Evolutionary conservation across 53 echinoderm and acorn worm genomes (phyloP).

Genomic region (Stichopus horrens): DNA sequence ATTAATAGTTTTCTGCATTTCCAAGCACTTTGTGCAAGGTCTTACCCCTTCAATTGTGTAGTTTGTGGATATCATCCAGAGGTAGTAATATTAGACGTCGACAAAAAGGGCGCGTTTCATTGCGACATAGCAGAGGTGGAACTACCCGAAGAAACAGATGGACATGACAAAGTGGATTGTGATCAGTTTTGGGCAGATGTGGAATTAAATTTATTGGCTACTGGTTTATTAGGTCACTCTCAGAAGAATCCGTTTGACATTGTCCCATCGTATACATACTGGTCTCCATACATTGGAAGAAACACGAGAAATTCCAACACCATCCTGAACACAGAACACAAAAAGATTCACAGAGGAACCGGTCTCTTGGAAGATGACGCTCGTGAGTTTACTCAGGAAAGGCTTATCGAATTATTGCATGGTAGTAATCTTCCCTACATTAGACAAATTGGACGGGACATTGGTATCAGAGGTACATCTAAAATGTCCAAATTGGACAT

Average conservation of each 20-base stretch:
- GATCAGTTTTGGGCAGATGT: conserved; percentile 29
- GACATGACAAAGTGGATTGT: conserved; percentile 7
- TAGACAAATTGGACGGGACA: conserved; percentile 11
- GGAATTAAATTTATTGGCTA: background rate
- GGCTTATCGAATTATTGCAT: conserved; percentile 29
- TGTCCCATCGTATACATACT: background rate
- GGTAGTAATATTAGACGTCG: conserved; percentile 39
- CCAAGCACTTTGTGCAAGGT: background rate
- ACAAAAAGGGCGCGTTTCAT: conserved; percentile 35
- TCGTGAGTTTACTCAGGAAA: background rate
- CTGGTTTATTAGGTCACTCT: background rate
- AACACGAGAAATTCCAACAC: background rate
- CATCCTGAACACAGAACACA: conserved; percentile 41
- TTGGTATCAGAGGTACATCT: conserved; percentile 7
- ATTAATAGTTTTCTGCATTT: conserved; percentile 27
- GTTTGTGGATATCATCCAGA: conserved; percentile 32
- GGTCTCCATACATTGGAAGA: conserved; percentile 19
- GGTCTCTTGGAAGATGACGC: background rate
- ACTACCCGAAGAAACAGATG: background rate
- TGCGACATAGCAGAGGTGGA: background rate
- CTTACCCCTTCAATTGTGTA: conserved; percentile 18
- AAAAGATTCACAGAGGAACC: conserved; percentile 12
- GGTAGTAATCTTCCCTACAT: conserved; percentile 5
- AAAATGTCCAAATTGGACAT: conserved; percentile 48
- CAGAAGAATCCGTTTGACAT: background rate